phyloP scores from a whole-genome alignment of 2,888 invertebrate species.

The Papilio elwesi region DNA sequence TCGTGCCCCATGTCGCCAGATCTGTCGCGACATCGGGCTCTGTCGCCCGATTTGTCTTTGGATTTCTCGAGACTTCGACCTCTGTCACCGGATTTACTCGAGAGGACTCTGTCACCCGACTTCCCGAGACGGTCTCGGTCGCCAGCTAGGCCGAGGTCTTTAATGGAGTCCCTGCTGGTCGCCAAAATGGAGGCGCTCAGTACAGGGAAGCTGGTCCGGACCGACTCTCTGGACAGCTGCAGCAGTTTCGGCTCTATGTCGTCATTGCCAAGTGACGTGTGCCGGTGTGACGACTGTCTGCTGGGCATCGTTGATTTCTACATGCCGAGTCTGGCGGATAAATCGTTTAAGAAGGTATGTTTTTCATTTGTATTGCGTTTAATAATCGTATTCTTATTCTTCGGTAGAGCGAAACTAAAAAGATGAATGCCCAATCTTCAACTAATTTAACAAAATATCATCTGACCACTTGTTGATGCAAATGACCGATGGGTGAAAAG shows the following conservation, averaged over 20 bases:
- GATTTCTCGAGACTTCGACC: constrained; percentile 68
- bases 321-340: constrained; percentile 81
- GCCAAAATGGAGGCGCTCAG: constrained; percentile 92
- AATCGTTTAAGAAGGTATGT: constrained; percentile 85
- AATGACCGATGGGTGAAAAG: no score
- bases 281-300: constrained; percentile 92
- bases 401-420: background rate
- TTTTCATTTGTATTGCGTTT: background rate
- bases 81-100: constrained; percentile 72
- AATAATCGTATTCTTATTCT: background rate
- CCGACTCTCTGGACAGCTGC: constrained; percentile 90
- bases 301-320: constrained; percentile 92
- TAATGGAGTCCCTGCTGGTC: constrained; percentile 92
- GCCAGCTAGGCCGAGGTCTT: constrained; percentile 87
- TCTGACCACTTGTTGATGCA: no score
- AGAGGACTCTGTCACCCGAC: constrained; percentile 76
- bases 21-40: constrained; percentile 61
- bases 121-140: constrained; percentile 75
- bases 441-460: no score
- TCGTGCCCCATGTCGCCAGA: constrained; percentile 69
- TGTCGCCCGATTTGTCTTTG: constrained; percentile 73
- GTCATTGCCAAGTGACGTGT: constrained; percentile 89
- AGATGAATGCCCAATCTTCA: no score
- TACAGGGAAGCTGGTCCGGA: constrained; percentile 85
- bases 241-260: constrained; percentile 88